Conservation (phyloP, 2,797 vertebrate genomes). For the Pitangus sulphuratus region DNA sequence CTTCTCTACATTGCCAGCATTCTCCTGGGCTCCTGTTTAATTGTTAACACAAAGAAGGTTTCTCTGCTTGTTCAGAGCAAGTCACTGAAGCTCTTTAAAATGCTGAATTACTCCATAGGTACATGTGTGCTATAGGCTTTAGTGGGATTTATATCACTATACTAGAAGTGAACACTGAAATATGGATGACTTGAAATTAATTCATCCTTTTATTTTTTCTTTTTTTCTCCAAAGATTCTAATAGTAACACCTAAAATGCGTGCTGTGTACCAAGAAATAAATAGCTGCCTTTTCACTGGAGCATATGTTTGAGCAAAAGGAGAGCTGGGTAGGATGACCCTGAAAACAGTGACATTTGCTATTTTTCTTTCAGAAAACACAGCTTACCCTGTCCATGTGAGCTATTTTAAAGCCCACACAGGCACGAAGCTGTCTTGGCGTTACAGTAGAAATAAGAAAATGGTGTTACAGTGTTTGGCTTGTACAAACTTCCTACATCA, state of each 20-base stretch:
- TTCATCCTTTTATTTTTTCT: background rate
- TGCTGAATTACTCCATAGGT: background rate
- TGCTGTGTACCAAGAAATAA: background rate
- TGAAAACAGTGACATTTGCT: background rate
- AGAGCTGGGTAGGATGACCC: background rate
- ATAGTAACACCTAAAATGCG: conserved; percentile 16
- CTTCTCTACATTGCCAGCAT: background rate
- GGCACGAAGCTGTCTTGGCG: background rate
- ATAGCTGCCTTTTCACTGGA: background rate
- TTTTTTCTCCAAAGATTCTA: background rate
- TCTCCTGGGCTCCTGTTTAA: background rate
- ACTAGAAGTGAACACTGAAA: background rate
- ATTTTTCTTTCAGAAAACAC: background rate
- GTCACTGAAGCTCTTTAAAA: background rate
- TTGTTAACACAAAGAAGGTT: background rate
- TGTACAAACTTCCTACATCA: conserved; percentile 51
- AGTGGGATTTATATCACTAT: background rate
- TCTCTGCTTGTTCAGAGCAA: background rate
- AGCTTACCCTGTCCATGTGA: background rate
- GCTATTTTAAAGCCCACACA: background rate
- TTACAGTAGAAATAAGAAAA: conserved; percentile 23
- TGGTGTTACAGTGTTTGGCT: conserved; percentile 38
- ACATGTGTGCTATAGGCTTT: background rate
- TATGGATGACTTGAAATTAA: background rate
- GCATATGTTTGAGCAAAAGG: background rate